These are phyloP conservation scores for Archegozetes longisetosus DNA, from an alignment of 1,140 invertebrate genomes.

Conservation along the genomic window DNA sequence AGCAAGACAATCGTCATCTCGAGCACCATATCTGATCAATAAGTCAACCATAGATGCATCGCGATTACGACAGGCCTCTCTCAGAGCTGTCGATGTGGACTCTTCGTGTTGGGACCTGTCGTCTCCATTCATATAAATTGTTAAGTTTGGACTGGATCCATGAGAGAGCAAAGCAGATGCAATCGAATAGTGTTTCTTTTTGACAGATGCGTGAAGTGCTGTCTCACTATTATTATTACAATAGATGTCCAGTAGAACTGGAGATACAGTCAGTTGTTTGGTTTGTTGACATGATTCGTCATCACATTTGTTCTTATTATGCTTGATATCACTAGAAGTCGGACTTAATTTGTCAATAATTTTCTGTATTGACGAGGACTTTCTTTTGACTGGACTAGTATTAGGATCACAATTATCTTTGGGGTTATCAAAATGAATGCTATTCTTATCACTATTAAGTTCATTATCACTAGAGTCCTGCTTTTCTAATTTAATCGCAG, in stretches of 20 bases:
- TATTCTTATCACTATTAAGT: background rate
- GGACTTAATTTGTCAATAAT: slow-evolving; percentile 8
- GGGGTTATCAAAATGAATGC: too few species aligned
- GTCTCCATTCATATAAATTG: background rate
- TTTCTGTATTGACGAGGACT: slow-evolving; percentile 2
- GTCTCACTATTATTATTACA: slow-evolving; percentile 58
- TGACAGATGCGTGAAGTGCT: slow-evolving; percentile 57
- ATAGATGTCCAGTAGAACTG: slow-evolving; percentile 49
- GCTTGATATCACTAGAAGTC: too few species aligned
- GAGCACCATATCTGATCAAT: slow-evolving; percentile 65
- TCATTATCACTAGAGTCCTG: background rate
- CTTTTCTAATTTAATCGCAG: slow-evolving; percentile 29
- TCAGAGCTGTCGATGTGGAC: slow-evolving; percentile 1
- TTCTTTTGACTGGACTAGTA: background rate
- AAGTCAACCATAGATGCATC: slow-evolving; percentile 49
- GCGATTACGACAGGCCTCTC: slow-evolving; percentile 49
- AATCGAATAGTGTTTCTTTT: slow-evolving; percentile 55
- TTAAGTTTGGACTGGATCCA: slow-evolving; percentile 38
- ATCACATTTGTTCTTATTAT: too few species aligned
- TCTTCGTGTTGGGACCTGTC: too few species aligned
- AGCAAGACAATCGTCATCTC: slow-evolving; percentile 56
- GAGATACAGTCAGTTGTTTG: background rate
- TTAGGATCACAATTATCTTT: too few species aligned
- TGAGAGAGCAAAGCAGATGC: slow-evolving; percentile 50
- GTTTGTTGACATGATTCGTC: too few species aligned